phyloP scores from a whole-genome alignment of 92 coral and sea anemone species.

The Anthopleura xanthogrammica region DNA sequence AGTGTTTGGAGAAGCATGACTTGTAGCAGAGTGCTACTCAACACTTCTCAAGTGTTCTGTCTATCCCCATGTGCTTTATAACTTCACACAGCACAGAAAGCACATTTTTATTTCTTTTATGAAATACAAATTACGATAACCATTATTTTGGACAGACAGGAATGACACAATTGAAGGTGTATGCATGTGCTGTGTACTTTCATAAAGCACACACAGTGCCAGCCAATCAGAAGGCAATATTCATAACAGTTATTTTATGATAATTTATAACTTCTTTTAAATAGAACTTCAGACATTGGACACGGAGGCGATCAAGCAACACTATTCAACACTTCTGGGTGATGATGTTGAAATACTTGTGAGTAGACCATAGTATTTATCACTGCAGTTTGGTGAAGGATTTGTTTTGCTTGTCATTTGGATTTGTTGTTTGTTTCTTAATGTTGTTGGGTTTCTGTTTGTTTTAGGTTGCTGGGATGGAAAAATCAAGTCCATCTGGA shows the following conservation, averaged over 20 bases:
- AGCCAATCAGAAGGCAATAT: no score
- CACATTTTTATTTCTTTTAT: no score
- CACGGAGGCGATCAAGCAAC: slow-evolving; percentile 66
- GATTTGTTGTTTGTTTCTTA: neutral
- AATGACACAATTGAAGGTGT: no score
- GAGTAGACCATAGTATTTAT: slow-evolving; percentile 13
- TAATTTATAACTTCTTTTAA: neutral
- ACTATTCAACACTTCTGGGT: slow-evolving; percentile 74
- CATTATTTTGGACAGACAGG: no score
- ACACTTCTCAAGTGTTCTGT: no score
- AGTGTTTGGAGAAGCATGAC: no score
- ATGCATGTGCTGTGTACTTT: no score
- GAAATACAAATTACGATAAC: no score
- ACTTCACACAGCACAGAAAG: no score
- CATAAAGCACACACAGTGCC: no score
- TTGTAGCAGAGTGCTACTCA: no score
- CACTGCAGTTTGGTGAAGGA: neutral
- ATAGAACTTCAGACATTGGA: slow-evolving; percentile 43
- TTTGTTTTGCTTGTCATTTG: neutral
- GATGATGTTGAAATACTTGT: slow-evolving; percentile 85
- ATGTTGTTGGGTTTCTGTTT: neutral
- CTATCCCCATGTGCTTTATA: no score
- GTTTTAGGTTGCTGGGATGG: slow-evolving; percentile 84
- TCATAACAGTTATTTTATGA: neutral
- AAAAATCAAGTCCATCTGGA: slow-evolving; percentile 78